Evolutionary conservation across 1,140 invertebrate species (phyloP).

Genomic region (Berghia stephanieae): DNA sequence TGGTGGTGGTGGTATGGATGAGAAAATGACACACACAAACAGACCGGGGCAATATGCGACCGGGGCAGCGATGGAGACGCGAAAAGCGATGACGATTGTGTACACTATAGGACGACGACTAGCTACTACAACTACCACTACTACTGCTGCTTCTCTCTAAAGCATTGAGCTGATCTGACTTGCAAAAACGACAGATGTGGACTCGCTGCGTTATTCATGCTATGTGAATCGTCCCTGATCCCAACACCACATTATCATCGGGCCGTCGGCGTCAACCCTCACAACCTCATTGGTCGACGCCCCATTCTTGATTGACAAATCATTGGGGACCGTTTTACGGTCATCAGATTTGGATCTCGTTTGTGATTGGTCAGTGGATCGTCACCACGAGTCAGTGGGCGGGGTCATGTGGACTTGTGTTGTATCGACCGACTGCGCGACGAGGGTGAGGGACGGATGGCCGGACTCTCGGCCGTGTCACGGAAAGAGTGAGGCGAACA

Average conservation of each 20-base stretch:
- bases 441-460: neutral
- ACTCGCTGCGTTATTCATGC: slow-evolving; percentile 53
- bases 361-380: too few species aligned
- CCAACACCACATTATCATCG: slow-evolving; percentile 45
- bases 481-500: too few species aligned
- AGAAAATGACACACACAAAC: slow-evolving; percentile 41
- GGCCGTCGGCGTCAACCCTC: slow-evolving; percentile 38
- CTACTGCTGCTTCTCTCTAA: too few species aligned
- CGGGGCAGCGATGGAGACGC: too few species aligned
- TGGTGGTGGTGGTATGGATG: too few species aligned
- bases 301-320: slow-evolving; percentile 50
- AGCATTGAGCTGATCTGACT: slow-evolving; percentile 52
- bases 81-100: slow-evolving; percentile 27
- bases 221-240: slow-evolving; percentile 41
- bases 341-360: slow-evolving; percentile 32
- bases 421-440: neutral
- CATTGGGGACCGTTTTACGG: slow-evolving; percentile 47
- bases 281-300: slow-evolving; percentile 41
- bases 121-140: too few species aligned
- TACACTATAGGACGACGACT: slow-evolving; percentile 28
- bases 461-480: neutral
- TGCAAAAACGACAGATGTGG: slow-evolving; percentile 49
- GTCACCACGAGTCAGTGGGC: too few species aligned
- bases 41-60: too few species aligned
- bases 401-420: too few species aligned